Evolutionary conservation across 2,888 invertebrate species (phyloP).

Genomic region (Eudasyphora cyanicolor): DNA sequence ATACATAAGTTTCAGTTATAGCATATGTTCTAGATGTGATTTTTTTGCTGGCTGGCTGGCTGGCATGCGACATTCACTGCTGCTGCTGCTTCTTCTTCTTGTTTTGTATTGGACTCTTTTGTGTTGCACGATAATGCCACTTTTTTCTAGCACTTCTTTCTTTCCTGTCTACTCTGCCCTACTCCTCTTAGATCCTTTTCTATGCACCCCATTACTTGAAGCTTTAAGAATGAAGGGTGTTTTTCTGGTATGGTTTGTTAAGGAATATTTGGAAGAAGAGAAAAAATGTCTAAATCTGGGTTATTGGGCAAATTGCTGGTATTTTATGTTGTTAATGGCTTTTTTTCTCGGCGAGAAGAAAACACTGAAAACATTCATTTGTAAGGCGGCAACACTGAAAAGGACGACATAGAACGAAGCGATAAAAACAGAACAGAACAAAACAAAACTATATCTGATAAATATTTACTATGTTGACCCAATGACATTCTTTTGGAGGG

Average conservation of each 20-base stretch:
- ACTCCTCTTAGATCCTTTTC: no score
- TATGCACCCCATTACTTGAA: neutral
- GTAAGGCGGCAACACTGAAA: neutral
- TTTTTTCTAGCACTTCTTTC: neutral
- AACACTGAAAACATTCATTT: neutral
- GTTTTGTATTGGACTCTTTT: neutral
- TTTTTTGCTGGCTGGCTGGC: constrained; percentile 11
- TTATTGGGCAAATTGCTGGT: constrained; percentile 37
- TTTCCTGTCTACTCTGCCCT: no score
- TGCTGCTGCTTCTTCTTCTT: neutral
- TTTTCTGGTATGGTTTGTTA: neutral
- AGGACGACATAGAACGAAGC: neutral
- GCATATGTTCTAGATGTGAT: constrained; percentile 3
- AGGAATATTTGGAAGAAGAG: no score
- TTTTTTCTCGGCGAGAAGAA: constrained; percentile 4
- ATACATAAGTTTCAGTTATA: neutral
- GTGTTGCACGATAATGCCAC: constrained; percentile 30
- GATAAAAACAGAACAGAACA: constrained; percentile 11
- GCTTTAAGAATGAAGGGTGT: neutral
- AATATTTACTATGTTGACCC: constrained; percentile 65
- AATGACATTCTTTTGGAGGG: constrained; percentile 58
- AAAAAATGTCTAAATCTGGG: constrained; percentile 21
- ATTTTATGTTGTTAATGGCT: constrained; percentile 36
- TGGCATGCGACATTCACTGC: neutral
- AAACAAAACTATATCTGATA: constrained; percentile 57